Evolutionary conservation across 2,888 invertebrate genomes (phyloP), one percentile per base, ranked within the genome.

Genomic region (Macaria liturata): DNA sequence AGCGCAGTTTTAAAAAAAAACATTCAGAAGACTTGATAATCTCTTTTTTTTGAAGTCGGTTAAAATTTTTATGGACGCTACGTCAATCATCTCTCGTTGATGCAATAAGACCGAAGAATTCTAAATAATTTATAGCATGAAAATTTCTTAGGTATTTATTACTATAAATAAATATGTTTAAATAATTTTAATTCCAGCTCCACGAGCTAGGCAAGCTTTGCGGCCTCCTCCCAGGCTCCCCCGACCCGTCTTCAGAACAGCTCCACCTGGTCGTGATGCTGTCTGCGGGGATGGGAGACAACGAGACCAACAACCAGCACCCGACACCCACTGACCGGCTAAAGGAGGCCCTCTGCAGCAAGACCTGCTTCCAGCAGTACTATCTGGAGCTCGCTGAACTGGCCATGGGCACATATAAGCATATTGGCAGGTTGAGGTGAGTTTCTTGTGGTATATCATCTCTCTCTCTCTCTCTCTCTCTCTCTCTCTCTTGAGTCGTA

Each of bases 321-420:
- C 92, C 92, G 1, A 93, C 94, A 4, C 94, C 98, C 0, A 95
- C 97, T 0, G 97, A 97, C 70, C 95, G 96, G 77, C 89, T 99
- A 7, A 97, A 98, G 78, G 96, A 97, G 75, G 97, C 98, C 0
- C 86, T 99, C 3, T 97, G 98, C 54, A 98, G 98, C 8, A 96
- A 97, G 78, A 95, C 95, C 57, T 94, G 95, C 50, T 99, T 98
- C 81, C 96, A 97, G 72, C 97, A 96, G 79, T 95, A 97, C 69
- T 99, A 98, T 78, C 86, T 98, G 79, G 98, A 98, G 84, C 86
- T 98, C 59, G 97, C 98, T 0, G 99, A 99, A 81, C 86, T 98
- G 64, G 98, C 98, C 0, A 98, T 98, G 94, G 98, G 98, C 52
- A 98, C 98, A 0, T 98, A 97, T 79, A 99, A 99, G 77, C 98